phyloP scores from a whole-genome alignment of 2,113 vertebrate species.

The Psilopsiagon aymara region DNA sequence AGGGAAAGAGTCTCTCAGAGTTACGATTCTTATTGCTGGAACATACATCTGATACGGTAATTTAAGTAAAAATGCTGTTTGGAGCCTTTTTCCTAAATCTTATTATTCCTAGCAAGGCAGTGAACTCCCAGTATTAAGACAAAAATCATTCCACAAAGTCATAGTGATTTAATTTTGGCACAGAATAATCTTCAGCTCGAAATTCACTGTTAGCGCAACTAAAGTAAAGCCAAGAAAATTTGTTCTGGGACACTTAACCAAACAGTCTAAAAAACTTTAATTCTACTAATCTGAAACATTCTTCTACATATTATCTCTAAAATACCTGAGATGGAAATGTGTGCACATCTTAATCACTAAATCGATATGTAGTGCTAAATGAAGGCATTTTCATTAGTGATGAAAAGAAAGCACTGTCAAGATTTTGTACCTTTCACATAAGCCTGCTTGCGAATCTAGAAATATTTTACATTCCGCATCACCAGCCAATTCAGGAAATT shows the following conservation, averaged over 20 bases:
- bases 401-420: not conserved
- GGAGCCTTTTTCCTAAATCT: not conserved
- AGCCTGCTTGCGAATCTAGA: not conserved
- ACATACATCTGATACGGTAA: slow-evolving; percentile 3
- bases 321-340: not conserved
- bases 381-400: not conserved
- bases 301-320: not conserved
- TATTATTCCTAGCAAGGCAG: slow-evolving; percentile 14
- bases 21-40: slow-evolving; percentile 29
- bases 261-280: not conserved
- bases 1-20: not conserved
- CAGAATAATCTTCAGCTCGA: not conserved
- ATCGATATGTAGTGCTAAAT: not conserved
- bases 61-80: not conserved
- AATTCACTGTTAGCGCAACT: not conserved
- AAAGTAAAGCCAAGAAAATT: slow-evolving; percentile 30
- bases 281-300: not conserved
- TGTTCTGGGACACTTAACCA: not conserved
- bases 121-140: slow-evolving; percentile 11
- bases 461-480: slow-evolving; percentile 20
- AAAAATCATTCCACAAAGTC: not conserved
- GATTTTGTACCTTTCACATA: not conserved
- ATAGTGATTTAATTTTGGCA: slow-evolving; percentile 2
- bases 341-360: not conserved
- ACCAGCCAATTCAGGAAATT: slow-evolving; percentile 16